Conservation (phyloP, 2,888 invertebrate species). For the Drosophila mercatorum region DNA sequence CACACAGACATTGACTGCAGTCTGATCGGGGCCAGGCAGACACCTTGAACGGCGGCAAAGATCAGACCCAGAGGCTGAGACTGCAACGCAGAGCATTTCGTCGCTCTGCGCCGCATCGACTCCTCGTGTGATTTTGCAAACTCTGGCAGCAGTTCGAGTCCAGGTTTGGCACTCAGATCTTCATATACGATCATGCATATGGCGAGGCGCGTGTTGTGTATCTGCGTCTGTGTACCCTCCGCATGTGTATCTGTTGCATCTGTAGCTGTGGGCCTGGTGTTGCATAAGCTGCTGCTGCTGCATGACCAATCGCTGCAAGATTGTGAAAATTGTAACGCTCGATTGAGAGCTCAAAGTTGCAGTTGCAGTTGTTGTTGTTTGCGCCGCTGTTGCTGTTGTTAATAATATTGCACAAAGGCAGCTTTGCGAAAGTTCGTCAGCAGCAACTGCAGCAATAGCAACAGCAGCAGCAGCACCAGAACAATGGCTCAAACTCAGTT, state of each 20-base stretch:
- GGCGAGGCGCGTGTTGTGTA: slow-evolving; percentile 48
- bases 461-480: slow-evolving; percentile 52
- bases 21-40: slow-evolving; percentile 55
- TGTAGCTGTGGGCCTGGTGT: slow-evolving; percentile 64
- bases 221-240: slow-evolving; percentile 35
- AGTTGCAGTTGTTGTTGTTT: slow-evolving; percentile 28
- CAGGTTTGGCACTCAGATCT: slow-evolving; percentile 70
- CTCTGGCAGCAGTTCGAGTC: slow-evolving; percentile 47
- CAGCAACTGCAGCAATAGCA: slow-evolving; percentile 45
- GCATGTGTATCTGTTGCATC: slow-evolving; percentile 49
- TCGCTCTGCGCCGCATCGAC: slow-evolving; percentile 25
- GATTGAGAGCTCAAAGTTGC: slow-evolving; percentile 78
- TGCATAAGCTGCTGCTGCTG: slow-evolving; percentile 63
- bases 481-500: slow-evolving; percentile 75
- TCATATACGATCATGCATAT: slow-evolving; percentile 73
- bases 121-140: slow-evolving; percentile 56
- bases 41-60: slow-evolving; percentile 80
- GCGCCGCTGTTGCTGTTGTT: slow-evolving; percentile 56
- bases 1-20: slow-evolving; percentile 11
- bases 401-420: slow-evolving; percentile 79
- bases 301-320: slow-evolving; percentile 78
- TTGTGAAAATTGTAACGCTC: slow-evolving; percentile 81
- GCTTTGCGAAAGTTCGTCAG: slow-evolving; percentile 78
- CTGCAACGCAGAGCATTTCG: slow-evolving; percentile 43
- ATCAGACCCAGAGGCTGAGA: slow-evolving; percentile 70